Base-by-base conservation (phyloP, 1,140 invertebrate species). In the Drosophila setifemur region DNA sequence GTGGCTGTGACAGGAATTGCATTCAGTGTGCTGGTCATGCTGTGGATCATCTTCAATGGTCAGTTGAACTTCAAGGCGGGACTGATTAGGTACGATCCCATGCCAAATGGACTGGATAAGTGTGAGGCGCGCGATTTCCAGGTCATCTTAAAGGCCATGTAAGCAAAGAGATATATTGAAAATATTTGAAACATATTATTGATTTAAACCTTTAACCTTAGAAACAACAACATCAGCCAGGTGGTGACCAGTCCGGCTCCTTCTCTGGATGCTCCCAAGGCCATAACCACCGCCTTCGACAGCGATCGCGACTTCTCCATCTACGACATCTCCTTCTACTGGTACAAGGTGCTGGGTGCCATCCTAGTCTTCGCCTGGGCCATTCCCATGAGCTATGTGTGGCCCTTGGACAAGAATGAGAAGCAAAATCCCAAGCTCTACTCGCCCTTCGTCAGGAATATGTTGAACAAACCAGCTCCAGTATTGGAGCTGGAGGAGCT, bases 11-110 rank as follows among this genome's bases (percentile, higher is more conserved):
- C 91, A 8, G 96, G 96, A 7, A 93, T 94, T 0, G 23, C 95
- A 0, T 86, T 92, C 11, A 93, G 95, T 61, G 89, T 96, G 3
- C 73, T 91, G 1, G 90, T 95, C 12, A 93, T 95, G 66, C 92
- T 95, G 4, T 96, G 95, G 95, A 94, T 97, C 31, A 96, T 95
- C 1, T 91, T 96, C 26, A 95, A 95, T 6, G 94, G 94, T 1
- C 95, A 96, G 88, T 89, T 94, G 1, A 92, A 93, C 33, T 93
- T 95, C 37, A 93, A 93, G n/a, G 91, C 86, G 1, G 93, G 93
- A 0, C 77, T 61, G 91, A 93, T 79, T 42, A 64, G 23, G 91
- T 93, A 88, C 82, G 92, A 2, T 2, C 86, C 91, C 1, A 92
- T 93, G 72, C 91, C 92, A 0, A 88, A 93, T 1, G 93, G 91